Base-by-base conservation (phyloP, 2,888 invertebrate species). In the Pristionchus japonicus region DNA sequence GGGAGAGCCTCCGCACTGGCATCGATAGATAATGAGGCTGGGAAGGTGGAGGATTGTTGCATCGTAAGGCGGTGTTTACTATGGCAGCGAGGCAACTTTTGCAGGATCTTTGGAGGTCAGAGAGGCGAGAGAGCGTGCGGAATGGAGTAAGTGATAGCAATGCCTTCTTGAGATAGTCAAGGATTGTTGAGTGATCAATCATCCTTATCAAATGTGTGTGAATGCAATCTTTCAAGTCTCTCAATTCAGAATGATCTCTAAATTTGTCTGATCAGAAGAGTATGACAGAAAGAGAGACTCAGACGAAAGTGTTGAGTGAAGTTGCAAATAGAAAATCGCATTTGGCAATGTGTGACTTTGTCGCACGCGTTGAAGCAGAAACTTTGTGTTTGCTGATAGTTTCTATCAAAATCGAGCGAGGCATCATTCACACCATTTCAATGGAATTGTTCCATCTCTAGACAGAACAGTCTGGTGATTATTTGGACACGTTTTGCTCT, bases 151-250 rank as follows among this genome's bases (percentile, higher is more conserved):
- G 6, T 57, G 3, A 20, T n/a, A 57, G 9, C n/a, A n/a, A 1
- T 20, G 6, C 52, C 17, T 57, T 57, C 52, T 57, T 23, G 7
- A 23, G 70, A 34, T 70, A 37, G 70, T 70, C 70, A 70, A 70
- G 70, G 70, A 37, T 70, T 20, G 70, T 70, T 70, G 70, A 70
- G 77, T 43, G 77, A 77, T 77, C 77, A 77, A 77, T 77, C 77
- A 40, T 47, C 77, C 77, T 43, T 77, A 77, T 77, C 77, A 37
- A 11, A 23, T 27, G 70, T 70, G 70, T n/a, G n/a, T n/a, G 49
- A 49, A 15, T 15, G 49, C 9, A 13, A 49, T 49, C 49, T 13
- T 15, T 49, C 49, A 13, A 13, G 49, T 15, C 49, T 49, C 9
- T 49, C 57, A 57, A 20, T 15, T n/a, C n/a, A n/a, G n/a, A n/a